Evolutionary conservation across 2,113 vertebrate species (phyloP).

Genomic region (Lepidothrix coronata): DNA sequence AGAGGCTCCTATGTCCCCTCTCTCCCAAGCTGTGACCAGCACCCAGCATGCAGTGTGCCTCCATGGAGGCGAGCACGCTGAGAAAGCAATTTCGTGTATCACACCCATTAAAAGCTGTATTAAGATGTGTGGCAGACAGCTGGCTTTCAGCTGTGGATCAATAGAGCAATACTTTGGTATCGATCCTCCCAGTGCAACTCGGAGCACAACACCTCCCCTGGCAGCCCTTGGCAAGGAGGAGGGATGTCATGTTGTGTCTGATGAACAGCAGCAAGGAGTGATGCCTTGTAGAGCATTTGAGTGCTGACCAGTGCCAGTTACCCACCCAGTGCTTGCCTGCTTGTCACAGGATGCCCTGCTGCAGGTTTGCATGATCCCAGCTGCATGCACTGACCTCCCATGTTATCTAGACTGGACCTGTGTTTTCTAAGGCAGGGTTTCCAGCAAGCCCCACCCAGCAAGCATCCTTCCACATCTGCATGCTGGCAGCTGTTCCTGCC

Average conservation of each 20-base stretch:
- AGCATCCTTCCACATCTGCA: not conserved
- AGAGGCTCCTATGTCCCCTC: not conserved
- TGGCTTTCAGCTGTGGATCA: not conserved
- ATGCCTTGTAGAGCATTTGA: not conserved
- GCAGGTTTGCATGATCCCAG: not conserved
- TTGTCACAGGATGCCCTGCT: not conserved
- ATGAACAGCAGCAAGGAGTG: not conserved
- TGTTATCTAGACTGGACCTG: not conserved
- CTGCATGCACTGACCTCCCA: rapidly evolving
- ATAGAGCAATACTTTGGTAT: not conserved
- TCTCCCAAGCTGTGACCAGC: not conserved
- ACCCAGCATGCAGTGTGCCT: rapidly evolving
- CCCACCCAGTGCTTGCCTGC: not conserved
- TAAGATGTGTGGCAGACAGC: not conserved
- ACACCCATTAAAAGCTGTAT: not conserved
- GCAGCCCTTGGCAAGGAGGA: not conserved
- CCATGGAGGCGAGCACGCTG: rapidly evolving
- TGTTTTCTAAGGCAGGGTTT: not conserved
- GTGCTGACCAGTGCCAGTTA: not conserved
- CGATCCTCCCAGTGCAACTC: not conserved
- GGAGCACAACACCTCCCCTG: rapidly evolving
- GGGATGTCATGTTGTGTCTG: not conserved
- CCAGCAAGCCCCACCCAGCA: not conserved
- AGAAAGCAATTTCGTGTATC: not conserved
- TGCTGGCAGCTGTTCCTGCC: not conserved